Conservation (phyloP, 2,113 vertebrate genomes). For the Bufo bufo region DNA sequence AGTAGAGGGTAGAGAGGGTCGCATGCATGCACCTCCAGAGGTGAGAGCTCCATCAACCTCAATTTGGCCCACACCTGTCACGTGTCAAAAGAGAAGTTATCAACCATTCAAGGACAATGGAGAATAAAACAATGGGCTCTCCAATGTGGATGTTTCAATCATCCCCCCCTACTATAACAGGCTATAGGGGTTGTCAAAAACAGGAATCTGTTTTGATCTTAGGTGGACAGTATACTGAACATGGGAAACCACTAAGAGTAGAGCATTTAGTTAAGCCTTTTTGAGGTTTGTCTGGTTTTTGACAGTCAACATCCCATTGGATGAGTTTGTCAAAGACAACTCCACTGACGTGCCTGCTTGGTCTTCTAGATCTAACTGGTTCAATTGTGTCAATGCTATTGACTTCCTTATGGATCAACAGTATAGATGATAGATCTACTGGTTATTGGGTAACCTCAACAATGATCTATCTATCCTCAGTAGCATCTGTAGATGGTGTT, state of each 20-base stretch:
- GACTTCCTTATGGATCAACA: background rate
- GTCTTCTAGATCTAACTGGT: too few species aligned
- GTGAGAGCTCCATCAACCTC: background rate
- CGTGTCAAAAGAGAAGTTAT: background rate
- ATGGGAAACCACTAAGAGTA: background rate
- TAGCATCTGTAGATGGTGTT: background rate
- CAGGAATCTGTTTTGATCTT: background rate
- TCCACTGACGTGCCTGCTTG: background rate
- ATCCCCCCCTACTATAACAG: too few species aligned
- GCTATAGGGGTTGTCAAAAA: too few species aligned
- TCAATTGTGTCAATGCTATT: background rate
- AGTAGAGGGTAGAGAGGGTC: background rate
- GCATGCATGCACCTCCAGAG: background rate
- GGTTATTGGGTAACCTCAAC: too few species aligned
- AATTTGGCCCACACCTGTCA: background rate
- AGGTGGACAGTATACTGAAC: background rate
- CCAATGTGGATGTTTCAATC: background rate
- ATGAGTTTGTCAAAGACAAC: background rate
- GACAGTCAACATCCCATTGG: background rate
- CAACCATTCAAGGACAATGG: background rate
- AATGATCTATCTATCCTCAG: too few species aligned
- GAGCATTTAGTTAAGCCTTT: too few species aligned
- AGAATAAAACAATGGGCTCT: background rate
- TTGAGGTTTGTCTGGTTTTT: too few species aligned
- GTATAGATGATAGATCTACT: too few species aligned